Conservation (phyloP, 2,113 vertebrate genomes). For the Diphyllodes magnificus region DNA sequence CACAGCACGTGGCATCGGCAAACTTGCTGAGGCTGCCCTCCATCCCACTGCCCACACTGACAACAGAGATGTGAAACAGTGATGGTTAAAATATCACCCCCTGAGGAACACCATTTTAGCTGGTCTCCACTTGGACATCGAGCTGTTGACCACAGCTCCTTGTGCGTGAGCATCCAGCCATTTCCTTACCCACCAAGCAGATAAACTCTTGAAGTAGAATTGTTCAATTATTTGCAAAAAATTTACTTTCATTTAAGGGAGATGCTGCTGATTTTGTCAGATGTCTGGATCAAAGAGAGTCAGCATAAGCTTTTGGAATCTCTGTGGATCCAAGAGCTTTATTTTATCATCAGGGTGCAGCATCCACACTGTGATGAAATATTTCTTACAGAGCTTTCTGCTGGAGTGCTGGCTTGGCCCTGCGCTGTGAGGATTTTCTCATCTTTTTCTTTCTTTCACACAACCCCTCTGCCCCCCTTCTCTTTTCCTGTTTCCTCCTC, state of each 20-base stretch:
- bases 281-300: neutral
- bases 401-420: neutral
- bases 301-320: neutral
- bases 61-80: neutral
- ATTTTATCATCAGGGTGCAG: neutral
- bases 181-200: neutral
- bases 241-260: neutral
- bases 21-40: neutral
- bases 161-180: neutral
- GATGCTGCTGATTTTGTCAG: neutral
- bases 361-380: neutral
- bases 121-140: too few species aligned
- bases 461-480: accelerated
- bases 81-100: neutral
- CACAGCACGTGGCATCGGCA: neutral
- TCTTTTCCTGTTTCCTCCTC: neutral
- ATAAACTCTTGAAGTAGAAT: neutral
- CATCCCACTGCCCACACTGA: neutral
- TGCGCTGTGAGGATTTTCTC: neutral
- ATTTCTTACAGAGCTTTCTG: neutral
- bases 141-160: neutral
- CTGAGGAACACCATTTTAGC: neutral
- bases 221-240: neutral
- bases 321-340: neutral
- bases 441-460: neutral